Evolutionary conservation across 2,113 vertebrate genomes (phyloP).

Genomic region (Syngnathus floridae): DNA sequence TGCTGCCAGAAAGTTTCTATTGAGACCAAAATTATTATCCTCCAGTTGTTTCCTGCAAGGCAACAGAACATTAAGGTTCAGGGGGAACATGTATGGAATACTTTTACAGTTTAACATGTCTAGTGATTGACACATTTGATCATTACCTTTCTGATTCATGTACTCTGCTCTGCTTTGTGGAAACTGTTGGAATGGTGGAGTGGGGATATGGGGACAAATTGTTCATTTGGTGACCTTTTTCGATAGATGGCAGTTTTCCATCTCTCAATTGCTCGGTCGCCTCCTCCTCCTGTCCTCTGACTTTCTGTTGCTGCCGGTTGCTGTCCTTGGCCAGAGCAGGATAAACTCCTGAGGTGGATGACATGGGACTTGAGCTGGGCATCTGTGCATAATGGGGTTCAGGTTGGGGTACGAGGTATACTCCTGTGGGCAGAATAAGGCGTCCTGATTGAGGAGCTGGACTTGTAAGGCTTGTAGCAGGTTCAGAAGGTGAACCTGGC

Average conservation of each 20-base stretch:
- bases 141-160: slow-evolving; percentile 52
- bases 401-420: slow-evolving; percentile 78
- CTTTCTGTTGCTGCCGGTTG: slow-evolving; percentile 39
- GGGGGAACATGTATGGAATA: background rate
- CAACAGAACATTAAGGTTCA: background rate
- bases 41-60: slow-evolving; percentile 28
- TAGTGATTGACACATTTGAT: background rate
- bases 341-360: slow-evolving; percentile 65
- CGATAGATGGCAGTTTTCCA: slow-evolving; percentile 38
- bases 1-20: slow-evolving; percentile 51
- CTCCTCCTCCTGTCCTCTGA: slow-evolving; percentile 15
- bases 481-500: slow-evolving; percentile 41
- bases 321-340: slow-evolving; percentile 82
- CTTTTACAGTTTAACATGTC: background rate
- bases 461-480: slow-evolving; percentile 47
- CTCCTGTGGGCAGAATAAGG: slow-evolving; percentile 75
- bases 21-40: slow-evolving; percentile 48
- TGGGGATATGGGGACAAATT: slow-evolving; percentile 15
- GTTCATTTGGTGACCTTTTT: slow-evolving; percentile 79
- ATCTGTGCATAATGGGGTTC: slow-evolving; percentile 85
- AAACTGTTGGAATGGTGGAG: slow-evolving; percentile 3
- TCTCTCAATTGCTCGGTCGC: slow-evolving; percentile 13
- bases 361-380: slow-evolving; percentile 61
- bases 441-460: slow-evolving; percentile 69
- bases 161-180: slow-evolving; percentile 8